A percentile compares a stretch with the other conserved stretches of the same genome.
Conservation (phyloP, 2,113 vertebrate genomes). For the Orientallactaga bullata region DNA sequence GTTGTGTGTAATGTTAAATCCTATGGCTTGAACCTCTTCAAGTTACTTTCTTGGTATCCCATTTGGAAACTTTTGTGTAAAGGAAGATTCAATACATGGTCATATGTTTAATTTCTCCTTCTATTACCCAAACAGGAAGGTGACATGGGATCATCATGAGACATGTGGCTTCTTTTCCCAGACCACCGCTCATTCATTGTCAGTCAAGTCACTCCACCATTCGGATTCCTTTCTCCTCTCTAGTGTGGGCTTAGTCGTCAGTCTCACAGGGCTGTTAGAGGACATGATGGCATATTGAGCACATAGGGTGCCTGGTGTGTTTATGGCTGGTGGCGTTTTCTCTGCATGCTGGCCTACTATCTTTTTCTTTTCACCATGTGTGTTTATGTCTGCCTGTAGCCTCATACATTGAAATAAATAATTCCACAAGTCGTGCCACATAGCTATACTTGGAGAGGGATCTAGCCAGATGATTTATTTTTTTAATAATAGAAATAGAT, state of each 20-base stretch:
- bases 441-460: background rate
- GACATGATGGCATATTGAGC: background rate
- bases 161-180: background rate
- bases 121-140: background rate
- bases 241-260: background rate
- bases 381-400: background rate
- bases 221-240: background rate
- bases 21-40: background rate
- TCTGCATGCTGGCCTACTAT: background rate
- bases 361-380: background rate
- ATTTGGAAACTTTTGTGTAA: background rate
- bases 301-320: background rate
- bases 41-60: constrained; percentile 1
- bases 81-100: background rate
- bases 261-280: background rate
- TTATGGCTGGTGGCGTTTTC: background rate
- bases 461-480: background rate
- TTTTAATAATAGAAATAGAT: too few species aligned
- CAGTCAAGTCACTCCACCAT: background rate
- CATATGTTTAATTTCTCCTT: background rate
- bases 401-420: background rate
- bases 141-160: background rate
- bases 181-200: background rate
- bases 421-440: background rate
- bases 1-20: background rate